Evolutionary conservation across 2,113 vertebrate species (phyloP).

Genomic region (Maccullochella peelii): DNA sequence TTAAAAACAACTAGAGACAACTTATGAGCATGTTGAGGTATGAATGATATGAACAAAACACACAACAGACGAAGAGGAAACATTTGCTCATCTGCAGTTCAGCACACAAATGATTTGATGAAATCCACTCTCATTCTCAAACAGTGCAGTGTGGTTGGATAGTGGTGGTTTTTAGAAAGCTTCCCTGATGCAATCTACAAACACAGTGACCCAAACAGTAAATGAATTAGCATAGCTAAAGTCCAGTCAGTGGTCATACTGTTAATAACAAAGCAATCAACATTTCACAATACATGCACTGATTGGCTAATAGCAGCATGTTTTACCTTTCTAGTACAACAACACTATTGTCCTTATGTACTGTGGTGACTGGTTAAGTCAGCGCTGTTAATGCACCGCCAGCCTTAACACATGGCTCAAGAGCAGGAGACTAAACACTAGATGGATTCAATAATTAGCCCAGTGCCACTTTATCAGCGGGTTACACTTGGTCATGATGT

Average conservation of each 20-base stretch:
- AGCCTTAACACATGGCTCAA: background rate
- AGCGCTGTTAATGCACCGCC: background rate
- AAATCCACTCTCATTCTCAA: background rate
- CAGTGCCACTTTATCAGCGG: background rate
- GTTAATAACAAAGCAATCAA: background rate
- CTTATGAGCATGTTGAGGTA: background rate
- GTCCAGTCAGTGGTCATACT: background rate
- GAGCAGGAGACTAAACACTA: background rate
- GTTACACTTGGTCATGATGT: background rate
- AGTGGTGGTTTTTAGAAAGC: background rate
- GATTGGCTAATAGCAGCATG: background rate
- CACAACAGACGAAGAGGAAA: background rate
- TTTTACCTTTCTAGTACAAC: background rate
- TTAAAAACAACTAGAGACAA: background rate
- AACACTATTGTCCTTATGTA: too few relatives aligned
- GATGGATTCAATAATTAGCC: background rate
- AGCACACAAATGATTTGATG: background rate
- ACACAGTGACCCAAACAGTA: background rate
- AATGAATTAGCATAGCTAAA: background rate
- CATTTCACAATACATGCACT: background rate
- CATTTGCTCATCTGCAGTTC: background rate
- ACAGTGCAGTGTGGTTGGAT: background rate
- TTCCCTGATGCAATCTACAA: slow-evolving; percentile 14
- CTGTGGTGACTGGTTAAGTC: too few relatives aligned
- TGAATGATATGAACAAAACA: background rate